phyloP scores from a whole-genome alignment of 2,797 vertebrate genomes.

The Falco concolor region DNA sequence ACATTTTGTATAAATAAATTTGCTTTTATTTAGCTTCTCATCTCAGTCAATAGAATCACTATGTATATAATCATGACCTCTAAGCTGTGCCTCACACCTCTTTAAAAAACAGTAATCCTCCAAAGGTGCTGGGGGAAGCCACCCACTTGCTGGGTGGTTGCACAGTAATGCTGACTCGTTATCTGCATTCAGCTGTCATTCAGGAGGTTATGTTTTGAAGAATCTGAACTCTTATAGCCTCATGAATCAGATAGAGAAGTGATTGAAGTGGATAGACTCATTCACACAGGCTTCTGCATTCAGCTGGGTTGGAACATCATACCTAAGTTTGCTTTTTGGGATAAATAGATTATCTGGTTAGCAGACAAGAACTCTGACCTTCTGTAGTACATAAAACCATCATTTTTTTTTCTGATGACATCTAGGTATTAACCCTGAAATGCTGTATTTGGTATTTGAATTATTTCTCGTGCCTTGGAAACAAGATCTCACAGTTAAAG shows the following conservation, averaged over 20 bases:
- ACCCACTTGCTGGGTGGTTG: background rate
- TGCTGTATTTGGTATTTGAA: background rate
- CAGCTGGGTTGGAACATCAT: background rate
- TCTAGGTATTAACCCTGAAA: background rate
- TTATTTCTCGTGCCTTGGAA: background rate
- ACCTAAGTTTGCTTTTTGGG: background rate
- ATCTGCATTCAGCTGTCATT: background rate
- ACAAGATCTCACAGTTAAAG: background rate
- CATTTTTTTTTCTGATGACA: background rate
- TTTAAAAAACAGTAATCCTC: background rate
- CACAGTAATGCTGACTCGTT: background rate
- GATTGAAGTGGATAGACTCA: background rate
- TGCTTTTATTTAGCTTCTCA: background rate
- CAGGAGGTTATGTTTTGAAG: background rate
- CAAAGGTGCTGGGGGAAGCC: background rate
- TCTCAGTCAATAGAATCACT: background rate
- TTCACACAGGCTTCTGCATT: background rate
- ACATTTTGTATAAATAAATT: background rate
- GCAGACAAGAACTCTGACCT: background rate
- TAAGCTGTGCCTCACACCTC: background rate
- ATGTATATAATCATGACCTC: background rate
- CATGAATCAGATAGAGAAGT: background rate
- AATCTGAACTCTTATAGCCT: background rate
- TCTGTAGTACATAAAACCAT: background rate
- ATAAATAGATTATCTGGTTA: background rate